A percentile compares a stretch with the other conserved stretches of the same genome.
phyloP scores from a whole-genome alignment of 2,113 vertebrate genomes.

The Melanocharis versteri region DNA sequence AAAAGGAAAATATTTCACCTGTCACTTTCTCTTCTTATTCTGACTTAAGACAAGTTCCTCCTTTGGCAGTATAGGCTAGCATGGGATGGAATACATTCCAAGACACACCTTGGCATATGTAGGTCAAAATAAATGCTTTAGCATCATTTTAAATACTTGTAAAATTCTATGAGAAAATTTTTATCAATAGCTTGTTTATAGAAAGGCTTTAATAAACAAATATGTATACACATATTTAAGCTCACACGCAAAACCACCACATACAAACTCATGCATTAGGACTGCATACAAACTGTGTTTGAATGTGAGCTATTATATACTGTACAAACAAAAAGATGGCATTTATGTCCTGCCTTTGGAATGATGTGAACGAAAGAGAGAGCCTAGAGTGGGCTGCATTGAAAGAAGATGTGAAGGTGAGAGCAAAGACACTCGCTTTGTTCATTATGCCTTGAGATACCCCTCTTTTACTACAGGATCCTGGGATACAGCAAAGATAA shows the following conservation, averaged over 20 bases:
- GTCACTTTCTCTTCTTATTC: neutral
- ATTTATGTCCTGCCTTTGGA: neutral
- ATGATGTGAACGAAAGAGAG: neutral
- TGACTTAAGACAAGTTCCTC: neutral
- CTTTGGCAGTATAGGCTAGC: neutral
- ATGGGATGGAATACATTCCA: neutral
- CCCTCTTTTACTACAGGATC: neutral
- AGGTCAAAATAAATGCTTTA: neutral
- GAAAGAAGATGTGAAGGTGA: neutral
- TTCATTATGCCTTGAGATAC: neutral
- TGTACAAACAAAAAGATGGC: neutral
- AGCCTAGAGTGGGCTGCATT: neutral
- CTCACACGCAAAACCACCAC: neutral
- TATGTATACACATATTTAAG: neutral
- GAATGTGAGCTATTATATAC: neutral
- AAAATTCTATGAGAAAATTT: neutral
- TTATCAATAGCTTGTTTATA: neutral
- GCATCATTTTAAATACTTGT: neutral
- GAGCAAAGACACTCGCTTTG: neutral
- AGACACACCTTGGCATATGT: neutral
- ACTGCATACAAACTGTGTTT: neutral
- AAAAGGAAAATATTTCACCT: neutral
- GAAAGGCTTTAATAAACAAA: neutral
- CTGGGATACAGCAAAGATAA: neutral
- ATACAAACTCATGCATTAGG: neutral